Base-by-base conservation (phyloP, 1,140 invertebrate species). In the Zaprionus lachaisei region DNA sequence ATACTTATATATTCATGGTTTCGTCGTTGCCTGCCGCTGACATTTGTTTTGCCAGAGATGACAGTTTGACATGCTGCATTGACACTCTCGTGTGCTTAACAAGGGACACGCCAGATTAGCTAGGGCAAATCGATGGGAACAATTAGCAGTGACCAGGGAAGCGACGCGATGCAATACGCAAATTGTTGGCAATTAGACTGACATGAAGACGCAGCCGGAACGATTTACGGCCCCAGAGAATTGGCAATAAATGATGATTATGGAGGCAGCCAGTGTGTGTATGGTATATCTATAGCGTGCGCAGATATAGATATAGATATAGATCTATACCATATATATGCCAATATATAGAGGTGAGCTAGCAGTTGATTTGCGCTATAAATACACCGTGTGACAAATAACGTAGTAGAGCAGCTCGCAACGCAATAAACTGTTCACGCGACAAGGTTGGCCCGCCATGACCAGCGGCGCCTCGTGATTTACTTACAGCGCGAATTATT, bases 351-450 rank as follows among this genome's bases (percentile, higher is more conserved):
- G 55, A 74, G 57, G 72, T 74, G 65, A 61, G 70, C 58, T 22
- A 63, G 64, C 64, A 63, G 44, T 60, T 76, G 67, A 77, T 80
- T 72, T 68, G 68, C 20, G 55, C 75, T 80, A 77, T 73, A 80
- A 73, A 73, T 80, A 80, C 38, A 20, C 22, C 2, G 65, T 70
- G 70, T 80, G 78, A 80, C 78, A 80, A 72, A 80, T 77, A 66
- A 60, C 12, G 44, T 17, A 24, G 57, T 63, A 22, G 56, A 64
- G 47, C 47, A 72, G 73, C 73, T 77, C 68, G 74, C 75, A 79
- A 77, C 74, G 74, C 74, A 77, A 80, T 77, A 78, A 80, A 69
- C 61, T 66, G 70, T 73, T 77, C 84, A 89, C 80, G 84, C 78
- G 84, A 87, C 78, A 87, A 84, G 78, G 84, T 68, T 83, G 80